phyloP scores from a whole-genome alignment of 2,797 vertebrate genomes.

The Borostomias antarcticus region DNA sequence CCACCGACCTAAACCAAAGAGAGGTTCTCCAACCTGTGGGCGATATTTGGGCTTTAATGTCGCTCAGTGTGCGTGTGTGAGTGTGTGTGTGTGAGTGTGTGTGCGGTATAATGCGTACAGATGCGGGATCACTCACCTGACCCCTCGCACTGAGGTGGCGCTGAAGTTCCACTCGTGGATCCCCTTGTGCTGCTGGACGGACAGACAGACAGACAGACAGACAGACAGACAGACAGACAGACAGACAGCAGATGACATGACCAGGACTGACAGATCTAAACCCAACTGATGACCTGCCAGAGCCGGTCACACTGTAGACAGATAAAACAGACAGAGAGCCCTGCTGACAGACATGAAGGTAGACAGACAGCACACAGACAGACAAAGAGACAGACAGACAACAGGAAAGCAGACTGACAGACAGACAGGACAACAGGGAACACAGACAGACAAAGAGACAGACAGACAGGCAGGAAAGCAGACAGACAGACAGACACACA shows the following conservation, averaged over 20 bases:
- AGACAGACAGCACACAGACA: not conserved
- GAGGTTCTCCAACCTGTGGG: too few relatives aligned
- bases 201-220: not conserved
- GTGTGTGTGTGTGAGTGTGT: not conserved
- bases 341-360: constrained; percentile 1
- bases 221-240: not conserved
- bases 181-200: constrained; percentile 81
- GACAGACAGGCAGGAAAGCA: not conserved
- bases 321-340: not conserved
- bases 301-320: too few relatives aligned
- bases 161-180: constrained; percentile 98
- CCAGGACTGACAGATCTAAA: too few relatives aligned
- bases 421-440: too few relatives aligned
- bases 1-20: too few relatives aligned
- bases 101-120: not conserved
- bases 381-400: not conserved
- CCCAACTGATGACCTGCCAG: too few relatives aligned
- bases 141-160: constrained; percentile 88
- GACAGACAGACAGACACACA: not conserved
- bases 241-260: not conserved
- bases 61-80: too few relatives aligned
- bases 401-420: not conserved
- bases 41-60: too few relatives aligned
- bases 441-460: constrained; percentile 3
- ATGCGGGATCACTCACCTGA: constrained; percentile 72